phyloP scores from a whole-genome alignment of 2,797 vertebrate species.

The Sebastes kiyomatsui region DNA sequence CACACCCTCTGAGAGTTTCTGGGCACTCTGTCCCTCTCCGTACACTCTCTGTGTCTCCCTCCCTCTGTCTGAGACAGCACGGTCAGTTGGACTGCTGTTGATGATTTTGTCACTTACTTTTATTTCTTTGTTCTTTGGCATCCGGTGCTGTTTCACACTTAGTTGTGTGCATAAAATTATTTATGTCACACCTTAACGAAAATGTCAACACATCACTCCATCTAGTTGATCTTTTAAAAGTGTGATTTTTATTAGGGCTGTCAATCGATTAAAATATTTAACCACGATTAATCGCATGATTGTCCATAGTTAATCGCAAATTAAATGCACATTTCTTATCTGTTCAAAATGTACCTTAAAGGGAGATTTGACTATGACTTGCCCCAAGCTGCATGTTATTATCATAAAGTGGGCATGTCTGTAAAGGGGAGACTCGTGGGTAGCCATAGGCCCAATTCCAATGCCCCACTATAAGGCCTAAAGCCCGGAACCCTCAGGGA shows the following conservation, averaged over 20 bases:
- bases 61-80: constrained; percentile 1
- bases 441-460: too few relatives aligned
- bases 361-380: too few relatives aligned
- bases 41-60: not conserved
- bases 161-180: not conserved
- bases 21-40: constrained; percentile 13
- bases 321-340: too few relatives aligned
- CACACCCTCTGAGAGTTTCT: constrained; percentile 62
- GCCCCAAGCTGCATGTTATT: not conserved
- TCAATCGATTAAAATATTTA: too few relatives aligned
- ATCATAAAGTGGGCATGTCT: too few relatives aligned
- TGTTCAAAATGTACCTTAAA: too few relatives aligned
- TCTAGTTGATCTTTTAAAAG: not conserved
- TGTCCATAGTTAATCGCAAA: too few relatives aligned
- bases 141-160: not conserved
- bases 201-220: not conserved
- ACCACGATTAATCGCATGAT: too few relatives aligned
- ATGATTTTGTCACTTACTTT: constrained; percentile 7
- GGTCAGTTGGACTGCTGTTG: constrained; percentile 15
- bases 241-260: not conserved
- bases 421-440: too few relatives aligned
- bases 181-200: not conserved
- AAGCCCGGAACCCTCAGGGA: too few relatives aligned
- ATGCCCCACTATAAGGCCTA: too few relatives aligned
- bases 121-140: not conserved